Evolutionary conservation across 2,113 vertebrate species (phyloP), one percentile per base, ranked within the genome.

Genomic region (Strix aluco): DNA sequence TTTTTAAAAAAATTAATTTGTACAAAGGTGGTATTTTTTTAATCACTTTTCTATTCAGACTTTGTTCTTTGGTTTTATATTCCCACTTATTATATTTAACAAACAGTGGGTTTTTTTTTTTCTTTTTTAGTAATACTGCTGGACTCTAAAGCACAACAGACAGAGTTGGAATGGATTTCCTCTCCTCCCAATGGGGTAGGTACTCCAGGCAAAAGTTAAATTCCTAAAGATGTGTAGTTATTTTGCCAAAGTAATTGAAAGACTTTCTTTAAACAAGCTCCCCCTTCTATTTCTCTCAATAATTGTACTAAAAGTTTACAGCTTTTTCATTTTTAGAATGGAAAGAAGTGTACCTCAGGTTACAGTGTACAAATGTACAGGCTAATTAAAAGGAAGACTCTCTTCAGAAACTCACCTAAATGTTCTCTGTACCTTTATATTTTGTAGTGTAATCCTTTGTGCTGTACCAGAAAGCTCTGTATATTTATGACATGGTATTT

Each of bases 101-200:
- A 87, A 96, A 82, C 70, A 61, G 12, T 92, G 46, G 19, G 93
- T 21, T 10, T 89, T 62, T 97, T 97, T 73, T 70, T 88, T 40
- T 38, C 9, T 73, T 51, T 98, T 98, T 96, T 96, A 99, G 99
- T 99, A 98, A 98, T 99, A 98, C 98, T 99, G 96, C 97, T 99
- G 98, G 99, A 99, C 98, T 99, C 99, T 96, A 99, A 99, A 99
- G 99, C 99, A 98, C 99, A 99, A 98, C 99, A 99, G 98, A 99
- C 99, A 97, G 99, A 99, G 79, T 97, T 99, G 98, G 99, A 99
- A 98, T 99, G 99, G 99, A 99, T 99, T 98, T 99, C 99, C 82
- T 99, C 99, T 98, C 99, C 99, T 98, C 98, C 99, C 93, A 99
- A 98, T 97, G 99, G 99, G 98, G 99, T 99, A 99, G 98, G 99